Evolutionary conservation across 2,797 vertebrate genomes (phyloP).

Genomic region (Argyrosomus regius): DNA sequence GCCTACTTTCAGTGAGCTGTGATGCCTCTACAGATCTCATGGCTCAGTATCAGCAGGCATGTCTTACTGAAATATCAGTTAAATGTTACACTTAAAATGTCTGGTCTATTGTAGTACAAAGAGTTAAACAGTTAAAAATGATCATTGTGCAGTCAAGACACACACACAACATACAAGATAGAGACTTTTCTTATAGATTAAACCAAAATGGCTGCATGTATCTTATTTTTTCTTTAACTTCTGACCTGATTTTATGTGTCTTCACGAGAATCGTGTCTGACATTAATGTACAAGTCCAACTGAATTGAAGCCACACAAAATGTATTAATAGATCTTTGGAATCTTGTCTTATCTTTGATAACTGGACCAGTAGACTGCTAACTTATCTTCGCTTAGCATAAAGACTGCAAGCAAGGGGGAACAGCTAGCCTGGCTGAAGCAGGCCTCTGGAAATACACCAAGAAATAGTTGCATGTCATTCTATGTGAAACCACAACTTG

Average conservation of each 20-base stretch:
- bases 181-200: not conserved
- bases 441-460: not conserved
- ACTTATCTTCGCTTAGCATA: not conserved
- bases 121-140: too few species aligned
- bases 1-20: not conserved
- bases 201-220: too few species aligned
- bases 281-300: too few species aligned
- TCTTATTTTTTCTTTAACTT: too few species aligned
- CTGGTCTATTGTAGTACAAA: not conserved
- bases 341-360: not conserved
- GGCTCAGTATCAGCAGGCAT: not conserved
- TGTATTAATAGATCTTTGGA: not conserved
- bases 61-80: not conserved
- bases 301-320: not conserved
- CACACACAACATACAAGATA: not conserved
- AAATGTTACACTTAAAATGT: not conserved
- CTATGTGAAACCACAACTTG: not conserved
- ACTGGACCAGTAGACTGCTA: not conserved
- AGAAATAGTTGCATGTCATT: not conserved
- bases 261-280: too few species aligned
- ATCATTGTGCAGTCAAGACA: not conserved
- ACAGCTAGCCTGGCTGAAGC: not conserved
- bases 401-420: not conserved
- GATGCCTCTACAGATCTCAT: not conserved
- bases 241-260: too few species aligned